phyloP scores from a whole-genome alignment of 2,888 invertebrate species.

The Rhyacophila evoluta region DNA sequence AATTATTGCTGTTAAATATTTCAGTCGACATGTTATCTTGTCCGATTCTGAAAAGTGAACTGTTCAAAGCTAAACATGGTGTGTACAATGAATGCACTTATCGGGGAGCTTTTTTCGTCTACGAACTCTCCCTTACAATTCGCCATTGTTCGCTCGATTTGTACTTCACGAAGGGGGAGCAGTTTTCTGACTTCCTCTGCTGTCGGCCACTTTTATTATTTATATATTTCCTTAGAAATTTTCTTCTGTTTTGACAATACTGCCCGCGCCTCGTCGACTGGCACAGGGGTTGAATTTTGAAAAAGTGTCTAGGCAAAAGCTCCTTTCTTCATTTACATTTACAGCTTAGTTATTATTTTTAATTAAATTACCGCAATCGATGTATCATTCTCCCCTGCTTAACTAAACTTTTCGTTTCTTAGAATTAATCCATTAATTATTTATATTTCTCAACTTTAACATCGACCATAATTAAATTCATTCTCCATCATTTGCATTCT shows the following conservation, averaged over 20 bases:
- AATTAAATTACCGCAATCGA: no score
- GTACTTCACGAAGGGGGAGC: conserved; percentile 16
- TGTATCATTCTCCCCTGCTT: no score
- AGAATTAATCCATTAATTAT: no score
- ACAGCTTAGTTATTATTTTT: no score
- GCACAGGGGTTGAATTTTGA: neutral
- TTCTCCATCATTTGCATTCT: no score
- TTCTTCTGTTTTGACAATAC: conserved; percentile 23
- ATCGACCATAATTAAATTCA: no score
- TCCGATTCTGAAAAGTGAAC: conserved; percentile 33
- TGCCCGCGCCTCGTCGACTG: neutral
- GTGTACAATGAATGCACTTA: conserved; percentile 35
- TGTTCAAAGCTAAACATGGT: no score
- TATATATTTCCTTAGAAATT: conserved; percentile 8
- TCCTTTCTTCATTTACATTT: neutral
- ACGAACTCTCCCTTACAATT: neutral
- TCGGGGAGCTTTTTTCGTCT: conserved; percentile 40
- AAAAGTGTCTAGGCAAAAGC: neutral
- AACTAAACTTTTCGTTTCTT: no score
- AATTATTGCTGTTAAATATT: no score
- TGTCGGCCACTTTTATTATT: conserved; percentile 4
- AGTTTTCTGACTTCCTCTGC: neutral
- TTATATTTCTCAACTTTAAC: no score
- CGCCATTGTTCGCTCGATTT: conserved; percentile 45
- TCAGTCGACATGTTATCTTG: no score